Evolutionary conservation across 2,888 invertebrate species (phyloP), one percentile per base, ranked within the genome.

Genomic region (Volucella bombylans): DNA sequence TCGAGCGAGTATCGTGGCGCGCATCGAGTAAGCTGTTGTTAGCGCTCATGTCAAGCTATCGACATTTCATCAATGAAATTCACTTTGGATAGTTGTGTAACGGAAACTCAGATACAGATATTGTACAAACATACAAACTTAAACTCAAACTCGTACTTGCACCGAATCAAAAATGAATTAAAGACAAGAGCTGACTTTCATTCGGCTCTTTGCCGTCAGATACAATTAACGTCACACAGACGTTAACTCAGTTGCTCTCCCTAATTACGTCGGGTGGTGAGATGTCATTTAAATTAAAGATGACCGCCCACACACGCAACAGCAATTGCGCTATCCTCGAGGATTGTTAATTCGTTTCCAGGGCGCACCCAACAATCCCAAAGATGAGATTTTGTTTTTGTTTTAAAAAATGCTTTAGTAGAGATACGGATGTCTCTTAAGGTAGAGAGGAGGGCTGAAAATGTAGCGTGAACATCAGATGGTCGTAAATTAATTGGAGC

Each of bases 271-370:
- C 74, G 71, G 69, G 61, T 79, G 82, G 80, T 80, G 83, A 83
- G 76, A 80, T 83, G 83, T 83, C 83, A 83, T 80, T 76, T 83
- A 80, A 83, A 80, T 83, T 83, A 76, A 83, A 80, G 83, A 83
- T 76, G 83, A 80, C 83, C 83, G 80, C 83, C 83, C 83, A 83
- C 83, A 80, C 73, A 59, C 47, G 49, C 43, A 18, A 4, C 39
- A 11, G n/a, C 64, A 41, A 57, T 31, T 31, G 31, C 31, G 31
- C 43, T 50, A 45, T 45, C 50, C 52, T 49, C 45, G 47, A 64
- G 50, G 39, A 67, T 65, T 50, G 15, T 80, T 39, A 65, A 57
- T 31, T 31, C 31, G 6, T 31, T 31, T 4, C 31, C 41, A 15
- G 67, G 49, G 49, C 55, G 23, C 64, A 38, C 55, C 31, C 55